Conservation (phyloP, 2,888 invertebrate genomes). For the Petrolisthes manimaculis region DNA sequence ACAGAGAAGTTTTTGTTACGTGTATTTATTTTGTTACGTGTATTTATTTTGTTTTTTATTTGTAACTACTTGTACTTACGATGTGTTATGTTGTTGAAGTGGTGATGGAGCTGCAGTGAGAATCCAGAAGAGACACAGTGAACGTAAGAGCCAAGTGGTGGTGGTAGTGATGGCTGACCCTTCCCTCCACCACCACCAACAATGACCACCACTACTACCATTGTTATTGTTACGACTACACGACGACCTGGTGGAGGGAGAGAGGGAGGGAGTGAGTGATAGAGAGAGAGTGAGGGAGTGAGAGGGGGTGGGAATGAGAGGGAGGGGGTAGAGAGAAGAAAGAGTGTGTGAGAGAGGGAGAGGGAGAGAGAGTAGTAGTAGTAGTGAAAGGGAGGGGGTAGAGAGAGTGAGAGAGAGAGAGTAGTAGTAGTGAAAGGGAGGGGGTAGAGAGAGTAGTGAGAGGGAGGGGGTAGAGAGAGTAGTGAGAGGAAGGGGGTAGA, state of each 20-base stretch:
- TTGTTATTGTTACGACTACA: not conserved
- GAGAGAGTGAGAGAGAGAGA: not conserved
- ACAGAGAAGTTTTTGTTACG: too few relatives aligned
- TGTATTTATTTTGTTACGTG: too few relatives aligned
- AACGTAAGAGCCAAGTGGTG: conserved; percentile 35
- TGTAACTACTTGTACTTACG: conserved; percentile 23
- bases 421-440: too few relatives aligned
- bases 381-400: conserved; percentile 20
- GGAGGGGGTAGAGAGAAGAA: too few relatives aligned
- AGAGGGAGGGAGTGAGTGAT: not conserved
- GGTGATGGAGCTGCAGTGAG: conserved; percentile 26
- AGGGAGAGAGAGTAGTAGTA: not conserved
- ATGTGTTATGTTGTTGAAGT: conserved; percentile 14
- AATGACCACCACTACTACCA: not conserved
- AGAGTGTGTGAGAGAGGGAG: not conserved
- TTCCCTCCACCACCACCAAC: conserved; percentile 15
- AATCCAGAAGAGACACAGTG: conserved; percentile 45
- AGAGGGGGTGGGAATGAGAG: too few relatives aligned
- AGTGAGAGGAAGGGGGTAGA: too few relatives aligned
- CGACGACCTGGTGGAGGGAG: not conserved
- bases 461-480: not conserved
- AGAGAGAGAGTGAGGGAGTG: not conserved
- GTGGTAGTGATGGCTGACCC: not conserved
- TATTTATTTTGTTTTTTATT: not conserved
- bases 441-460: not conserved